Evolutionary conservation across 2,113 vertebrate genomes (phyloP).

Genomic region (Thamnaconus septentrionalis): DNA sequence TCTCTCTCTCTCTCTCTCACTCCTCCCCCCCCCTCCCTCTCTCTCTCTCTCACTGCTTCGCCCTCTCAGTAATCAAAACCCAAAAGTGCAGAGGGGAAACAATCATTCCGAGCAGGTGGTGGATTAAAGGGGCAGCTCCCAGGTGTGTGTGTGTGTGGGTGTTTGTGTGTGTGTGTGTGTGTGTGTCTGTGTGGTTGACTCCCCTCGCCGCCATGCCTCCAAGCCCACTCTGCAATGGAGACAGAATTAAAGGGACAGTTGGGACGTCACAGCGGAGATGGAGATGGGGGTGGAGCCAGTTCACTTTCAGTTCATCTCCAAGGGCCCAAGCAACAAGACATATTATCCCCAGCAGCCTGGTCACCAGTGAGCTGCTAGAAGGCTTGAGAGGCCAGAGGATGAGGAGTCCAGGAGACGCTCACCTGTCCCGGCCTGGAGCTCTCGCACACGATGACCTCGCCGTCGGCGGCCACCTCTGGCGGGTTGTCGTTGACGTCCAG

Average conservation of each 20-base stretch:
- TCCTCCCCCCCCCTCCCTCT: background rate
- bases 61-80: constrained; percentile 17
- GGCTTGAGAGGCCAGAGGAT: too few species aligned
- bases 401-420: constrained; percentile 47
- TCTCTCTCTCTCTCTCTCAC: background rate
- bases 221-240: constrained; percentile 11
- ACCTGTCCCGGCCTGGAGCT: constrained; percentile 91
- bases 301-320: too few species aligned
- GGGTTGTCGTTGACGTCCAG: constrained; percentile 95
- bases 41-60: constrained; percentile 9
- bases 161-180: too few species aligned
- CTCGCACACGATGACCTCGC: constrained; percentile 92
- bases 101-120: constrained; percentile 18
- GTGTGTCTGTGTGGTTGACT: too few species aligned
- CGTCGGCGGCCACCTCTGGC: constrained; percentile 84
- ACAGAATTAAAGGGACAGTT: background rate
- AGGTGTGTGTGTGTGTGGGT: background rate
- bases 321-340: too few species aligned
- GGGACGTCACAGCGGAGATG: too few species aligned
- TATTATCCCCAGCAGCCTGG: too few species aligned
- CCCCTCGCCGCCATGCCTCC: background rate
- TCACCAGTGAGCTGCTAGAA: background rate
- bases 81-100: constrained; percentile 43
- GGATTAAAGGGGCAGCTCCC: constrained; percentile 1
- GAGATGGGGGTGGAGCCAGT: too few species aligned